A percentile compares a stretch with the other conserved stretches of the same genome.
Evolutionary conservation across 1,140 invertebrate species (phyloP).

Genomic region (Diprion similis): DNA sequence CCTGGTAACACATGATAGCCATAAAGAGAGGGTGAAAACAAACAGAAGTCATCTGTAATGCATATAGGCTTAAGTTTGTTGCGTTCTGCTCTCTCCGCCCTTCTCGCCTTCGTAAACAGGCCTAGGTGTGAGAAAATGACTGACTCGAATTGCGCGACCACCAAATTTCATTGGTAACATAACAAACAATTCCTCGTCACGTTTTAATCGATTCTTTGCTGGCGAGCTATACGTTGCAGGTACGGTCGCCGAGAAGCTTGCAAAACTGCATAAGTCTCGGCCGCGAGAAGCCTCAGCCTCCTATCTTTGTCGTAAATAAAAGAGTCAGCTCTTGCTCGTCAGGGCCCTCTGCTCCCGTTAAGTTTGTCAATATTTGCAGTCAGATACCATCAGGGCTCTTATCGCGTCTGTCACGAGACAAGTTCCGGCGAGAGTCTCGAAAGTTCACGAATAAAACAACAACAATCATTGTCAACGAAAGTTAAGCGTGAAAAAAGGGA

Average conservation of each 20-base stretch:
- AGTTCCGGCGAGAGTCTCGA: constrained; percentile 30
- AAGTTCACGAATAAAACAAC: background rate
- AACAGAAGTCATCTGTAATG: constrained; percentile 36
- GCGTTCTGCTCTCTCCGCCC: background rate
- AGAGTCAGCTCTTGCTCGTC: too few species aligned
- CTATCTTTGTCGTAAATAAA: too few species aligned
- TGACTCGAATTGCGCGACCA: too few species aligned
- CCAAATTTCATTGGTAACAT: too few species aligned
- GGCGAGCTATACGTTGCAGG: constrained; percentile 20
- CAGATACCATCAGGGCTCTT: constrained; percentile 34
- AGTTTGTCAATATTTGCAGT: constrained; percentile 54
- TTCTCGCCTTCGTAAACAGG: constrained; percentile 28
- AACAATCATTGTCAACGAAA: too few species aligned
- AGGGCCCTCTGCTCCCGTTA: constrained; percentile 43
- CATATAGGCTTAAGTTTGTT: constrained; percentile 12
- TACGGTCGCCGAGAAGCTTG: constrained; percentile 33
- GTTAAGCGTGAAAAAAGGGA: too few species aligned
- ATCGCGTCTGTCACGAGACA: constrained; percentile 13
- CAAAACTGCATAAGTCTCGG: constrained; percentile 49
- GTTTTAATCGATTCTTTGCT: constrained; percentile 14
- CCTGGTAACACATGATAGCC: constrained; percentile 37
- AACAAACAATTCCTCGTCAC: constrained; percentile 23
- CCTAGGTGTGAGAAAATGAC: constrained; percentile 24
- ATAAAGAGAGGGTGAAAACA: constrained; percentile 42
- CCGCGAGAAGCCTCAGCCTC: constrained; percentile 23